phyloP scores from a whole-genome alignment of 2,888 invertebrate species.

The Acleris cristana region DNA sequence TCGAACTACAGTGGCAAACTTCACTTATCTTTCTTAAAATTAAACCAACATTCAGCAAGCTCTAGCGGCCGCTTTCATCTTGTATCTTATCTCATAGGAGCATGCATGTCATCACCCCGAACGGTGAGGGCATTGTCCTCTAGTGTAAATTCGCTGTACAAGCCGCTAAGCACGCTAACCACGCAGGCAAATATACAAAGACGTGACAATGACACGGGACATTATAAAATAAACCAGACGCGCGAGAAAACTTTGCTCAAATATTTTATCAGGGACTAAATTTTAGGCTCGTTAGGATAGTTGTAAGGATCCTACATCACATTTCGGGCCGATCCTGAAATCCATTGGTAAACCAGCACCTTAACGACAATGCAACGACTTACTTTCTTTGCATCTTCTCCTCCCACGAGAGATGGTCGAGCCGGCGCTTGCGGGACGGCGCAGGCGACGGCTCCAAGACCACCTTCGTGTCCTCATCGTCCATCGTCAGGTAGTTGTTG shows the following conservation, averaged over 20 bases:
- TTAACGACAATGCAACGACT: constrained; percentile 60
- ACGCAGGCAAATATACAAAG: constrained; percentile 53
- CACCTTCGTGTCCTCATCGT: constrained; percentile 63
- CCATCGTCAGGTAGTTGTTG: constrained; percentile 74
- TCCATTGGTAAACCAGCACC: no score
- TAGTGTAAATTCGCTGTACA: constrained; percentile 41
- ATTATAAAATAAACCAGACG: no score
- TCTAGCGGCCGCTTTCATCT: no score
- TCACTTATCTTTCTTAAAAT: no score
- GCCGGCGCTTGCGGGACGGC: constrained; percentile 86
- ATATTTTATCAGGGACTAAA: no score
- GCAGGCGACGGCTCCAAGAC: constrained; percentile 61
- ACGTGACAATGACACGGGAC: constrained; percentile 26
- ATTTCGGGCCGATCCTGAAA: no score
- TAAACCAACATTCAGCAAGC: no score
- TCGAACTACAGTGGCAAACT: no score
- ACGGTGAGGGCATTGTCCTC: constrained; percentile 35
- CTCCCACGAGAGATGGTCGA: constrained; percentile 93
- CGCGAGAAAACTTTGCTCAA: no score
- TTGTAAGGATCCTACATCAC: no score
- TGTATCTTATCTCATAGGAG: background rate
- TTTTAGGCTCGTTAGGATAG: no score
- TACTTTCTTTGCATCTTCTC: constrained; percentile 95
- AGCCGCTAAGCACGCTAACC: constrained; percentile 44
- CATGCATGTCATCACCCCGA: constrained; percentile 25